phyloP scores from a whole-genome alignment of 1,140 invertebrate species.

The Papilio aristodemus region DNA sequence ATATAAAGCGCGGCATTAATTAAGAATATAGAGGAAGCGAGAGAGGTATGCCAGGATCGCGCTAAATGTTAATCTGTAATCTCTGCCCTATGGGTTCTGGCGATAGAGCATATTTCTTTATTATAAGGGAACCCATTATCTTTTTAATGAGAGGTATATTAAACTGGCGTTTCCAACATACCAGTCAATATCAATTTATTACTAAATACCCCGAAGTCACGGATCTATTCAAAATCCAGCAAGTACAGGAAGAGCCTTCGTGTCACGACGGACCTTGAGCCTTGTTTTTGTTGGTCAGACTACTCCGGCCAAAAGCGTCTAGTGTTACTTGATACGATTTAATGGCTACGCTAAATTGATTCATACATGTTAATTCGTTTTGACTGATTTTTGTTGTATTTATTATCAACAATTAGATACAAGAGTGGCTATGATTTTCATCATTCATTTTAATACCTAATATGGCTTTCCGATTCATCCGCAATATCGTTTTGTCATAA shows the following conservation, averaged over 20 bases:
- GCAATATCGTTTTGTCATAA: no score
- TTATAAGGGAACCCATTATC: neutral
- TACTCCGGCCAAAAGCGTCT: neutral
- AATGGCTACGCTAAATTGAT: neutral
- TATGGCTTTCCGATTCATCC: no score
- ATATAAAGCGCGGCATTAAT: no score
- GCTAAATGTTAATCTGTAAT: no score
- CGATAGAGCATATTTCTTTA: no score
- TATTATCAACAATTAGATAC: neutral
- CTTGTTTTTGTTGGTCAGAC: neutral
- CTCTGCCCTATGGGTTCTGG: no score
- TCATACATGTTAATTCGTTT: neutral
- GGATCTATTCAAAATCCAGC: slow-evolving; percentile 3
- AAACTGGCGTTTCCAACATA: neutral
- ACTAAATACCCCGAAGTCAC: neutral
- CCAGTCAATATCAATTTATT: neutral
- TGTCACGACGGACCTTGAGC: neutral
- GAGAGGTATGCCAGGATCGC: no score
- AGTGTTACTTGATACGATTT: neutral
- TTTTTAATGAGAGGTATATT: no score
- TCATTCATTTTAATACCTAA: no score
- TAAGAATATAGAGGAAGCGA: no score
- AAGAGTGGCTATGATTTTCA: no score
- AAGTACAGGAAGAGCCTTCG: neutral
- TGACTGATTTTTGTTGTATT: neutral